Percentiles rank a stretch among this genome's conserved stretches.
Conservation (phyloP, 1,140 invertebrate genomes). For the Chelonus insularis region DNA sequence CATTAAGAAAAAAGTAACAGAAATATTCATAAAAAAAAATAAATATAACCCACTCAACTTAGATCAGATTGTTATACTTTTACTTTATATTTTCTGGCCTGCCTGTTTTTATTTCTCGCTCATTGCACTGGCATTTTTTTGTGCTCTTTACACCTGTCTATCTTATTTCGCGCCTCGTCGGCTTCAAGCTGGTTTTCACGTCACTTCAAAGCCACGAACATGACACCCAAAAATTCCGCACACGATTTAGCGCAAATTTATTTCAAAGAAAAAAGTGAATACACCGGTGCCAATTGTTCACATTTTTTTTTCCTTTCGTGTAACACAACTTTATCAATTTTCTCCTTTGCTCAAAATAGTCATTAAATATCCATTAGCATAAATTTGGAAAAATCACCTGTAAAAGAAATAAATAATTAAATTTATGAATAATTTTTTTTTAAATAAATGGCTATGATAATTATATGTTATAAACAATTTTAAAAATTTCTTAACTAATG, state of each 20-base stretch:
- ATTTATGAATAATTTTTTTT: too few species aligned
- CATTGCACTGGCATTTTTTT: slow-evolving; percentile 6
- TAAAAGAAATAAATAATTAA: neutral
- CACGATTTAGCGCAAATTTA: neutral
- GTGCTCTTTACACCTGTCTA: slow-evolving; percentile 19
- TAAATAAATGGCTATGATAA: too few species aligned
- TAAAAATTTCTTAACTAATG: neutral
- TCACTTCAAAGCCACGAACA: slow-evolving; percentile 6
- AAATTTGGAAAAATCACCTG: too few species aligned
- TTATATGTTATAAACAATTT: too few species aligned
- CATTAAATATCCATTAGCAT: too few species aligned
- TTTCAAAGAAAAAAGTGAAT: too few species aligned
- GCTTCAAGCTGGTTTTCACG: slow-evolving; percentile 7
- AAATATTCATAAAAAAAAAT: neutral
- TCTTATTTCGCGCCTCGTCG: slow-evolving; percentile 21
- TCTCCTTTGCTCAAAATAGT: too few species aligned
- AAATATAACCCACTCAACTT: neutral
- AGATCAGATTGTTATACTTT: neutral
- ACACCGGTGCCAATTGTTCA: too few species aligned
- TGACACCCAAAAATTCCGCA: slow-evolving; percentile 18
- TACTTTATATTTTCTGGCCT: neutral
- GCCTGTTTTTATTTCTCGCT: neutral
- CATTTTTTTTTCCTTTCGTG: too few species aligned
- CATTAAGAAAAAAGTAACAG: too few species aligned
- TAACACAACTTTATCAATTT: too few species aligned